Evolutionary conservation across 2,113 vertebrate species (phyloP).

Genomic region (Agapornis roseicollis): DNA sequence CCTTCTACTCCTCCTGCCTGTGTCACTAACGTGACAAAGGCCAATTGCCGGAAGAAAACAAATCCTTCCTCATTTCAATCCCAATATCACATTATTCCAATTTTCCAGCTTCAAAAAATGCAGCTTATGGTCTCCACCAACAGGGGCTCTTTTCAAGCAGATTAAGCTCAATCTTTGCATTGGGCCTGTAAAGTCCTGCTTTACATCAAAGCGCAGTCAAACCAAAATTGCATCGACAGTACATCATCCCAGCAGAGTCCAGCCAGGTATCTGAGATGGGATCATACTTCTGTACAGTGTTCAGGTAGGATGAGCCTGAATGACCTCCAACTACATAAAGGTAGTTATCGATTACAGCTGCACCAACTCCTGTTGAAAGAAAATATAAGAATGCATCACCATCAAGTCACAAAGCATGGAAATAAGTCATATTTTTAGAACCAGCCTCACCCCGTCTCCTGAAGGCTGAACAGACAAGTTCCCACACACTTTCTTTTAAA

Average conservation of each 20-base stretch:
- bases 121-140: conserved; percentile 34
- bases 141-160: conserved; percentile 27
- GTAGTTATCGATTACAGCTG: conserved; percentile 93
- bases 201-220: conserved; percentile 90
- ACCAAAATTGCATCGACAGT: conserved; percentile 97
- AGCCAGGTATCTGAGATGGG: conserved; percentile 93
- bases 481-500: not conserved
- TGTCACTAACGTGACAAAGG: not conserved
- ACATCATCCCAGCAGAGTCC: conserved; percentile 95
- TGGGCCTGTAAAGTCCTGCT: conserved; percentile 35
- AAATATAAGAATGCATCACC: not conserved
- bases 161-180: not conserved
- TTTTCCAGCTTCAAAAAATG: not conserved
- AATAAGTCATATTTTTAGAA: accelerated
- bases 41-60: not conserved
- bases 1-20: not conserved
- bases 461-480: accelerated
- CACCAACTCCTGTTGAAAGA: conserved; percentile 85
- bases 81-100: not conserved
- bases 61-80: not conserved
- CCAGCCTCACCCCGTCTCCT: accelerated
- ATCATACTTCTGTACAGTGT: conserved; percentile 94
- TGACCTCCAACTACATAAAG: conserved; percentile 98
- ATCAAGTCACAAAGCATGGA: not conserved
- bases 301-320: conserved; percentile 96